Evolutionary conservation across 2,888 invertebrate genomes (phyloP).

Genomic region (Leucania comma): DNA sequence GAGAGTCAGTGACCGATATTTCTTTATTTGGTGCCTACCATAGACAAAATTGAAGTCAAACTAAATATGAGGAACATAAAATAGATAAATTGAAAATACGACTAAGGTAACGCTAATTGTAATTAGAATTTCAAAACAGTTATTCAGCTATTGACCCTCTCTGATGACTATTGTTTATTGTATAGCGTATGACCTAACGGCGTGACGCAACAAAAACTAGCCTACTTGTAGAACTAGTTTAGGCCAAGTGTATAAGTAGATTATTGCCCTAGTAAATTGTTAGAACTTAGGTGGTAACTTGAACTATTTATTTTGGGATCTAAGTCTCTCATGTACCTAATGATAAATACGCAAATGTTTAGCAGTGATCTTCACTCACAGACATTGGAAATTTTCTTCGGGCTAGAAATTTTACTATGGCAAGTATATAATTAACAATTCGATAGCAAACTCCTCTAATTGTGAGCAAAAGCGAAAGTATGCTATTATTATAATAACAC

Average conservation of each 20-base stretch:
- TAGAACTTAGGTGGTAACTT: neutral
- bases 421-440: constrained; percentile 25
- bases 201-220: constrained; percentile 53
- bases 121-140: constrained; percentile 30
- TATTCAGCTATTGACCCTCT: constrained; percentile 33
- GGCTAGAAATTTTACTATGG: constrained; percentile 18
- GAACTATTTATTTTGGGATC: neutral
- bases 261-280: constrained; percentile 22
- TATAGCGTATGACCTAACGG: constrained; percentile 50
- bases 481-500: constrained; percentile 68
- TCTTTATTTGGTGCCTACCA: no score
- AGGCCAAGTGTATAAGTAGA: constrained; percentile 21
- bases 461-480: constrained; percentile 59
- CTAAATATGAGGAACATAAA: neutral
- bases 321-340: neutral
- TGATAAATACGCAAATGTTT: neutral
- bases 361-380: constrained; percentile 2
- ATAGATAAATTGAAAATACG: neutral
- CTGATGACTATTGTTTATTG: constrained; percentile 31
- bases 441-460: constrained; percentile 46
- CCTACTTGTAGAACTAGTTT: constrained; percentile 46
- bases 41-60: constrained; percentile 5
- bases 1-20: no score
- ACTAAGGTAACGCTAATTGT: constrained; percentile 8
- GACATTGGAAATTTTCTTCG: neutral